Evolutionary conservation across 2,113 vertebrate genomes (phyloP), one percentile per base, ranked within the genome.

Genomic region (Hippocampus abdominalis): DNA sequence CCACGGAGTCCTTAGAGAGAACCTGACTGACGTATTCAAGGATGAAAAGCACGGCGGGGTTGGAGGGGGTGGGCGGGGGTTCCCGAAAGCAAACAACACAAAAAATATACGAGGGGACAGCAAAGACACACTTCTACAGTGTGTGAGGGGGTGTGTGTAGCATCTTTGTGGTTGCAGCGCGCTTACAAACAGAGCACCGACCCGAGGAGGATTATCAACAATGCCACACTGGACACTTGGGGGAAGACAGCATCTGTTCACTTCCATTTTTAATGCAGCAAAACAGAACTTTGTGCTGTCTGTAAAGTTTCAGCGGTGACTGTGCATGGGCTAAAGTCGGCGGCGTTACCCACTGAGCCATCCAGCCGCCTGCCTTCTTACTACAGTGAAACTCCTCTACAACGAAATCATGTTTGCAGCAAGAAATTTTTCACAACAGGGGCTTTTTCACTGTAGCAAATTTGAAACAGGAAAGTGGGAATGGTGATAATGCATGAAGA

Each of bases 21-120:
- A 87, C 82, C 86, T 86, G 85, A 85, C 84, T 89, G 87, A 87
- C 77, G 73, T 76, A 80, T 85, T 88, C 72, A 76, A 87, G 81
- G 86, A 89, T 87, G 83, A 90, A 86, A 83, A 85, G 82, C 78
- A 44, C 54, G 4, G 71, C 57, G 72, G 78, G 80, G 8, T 1
- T 12, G 9, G 1, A 2, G 4, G n/a, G 20, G 3, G 53, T 21
- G 10, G 23, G n/a, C 8, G 53, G 79, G 71, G 78, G 78, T 82
- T 84, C 82, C 80, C 80, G 74, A 86, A 84, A 86, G 82, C 83
- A 87, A 86, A 89, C 81, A 89, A 81, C 62, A 67, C 71, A 18
- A 76, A 36, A 85, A 81, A 86, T 74, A 86, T 78, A 78, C 75
- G 81, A 78, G 79, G 39, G 68, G 74, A 72, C 20, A 29, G 54